These are phyloP conservation scores for Mimumesa dahlbomi DNA, from an alignment of 2,888 invertebrate genomes.

Conservation along the genomic window DNA sequence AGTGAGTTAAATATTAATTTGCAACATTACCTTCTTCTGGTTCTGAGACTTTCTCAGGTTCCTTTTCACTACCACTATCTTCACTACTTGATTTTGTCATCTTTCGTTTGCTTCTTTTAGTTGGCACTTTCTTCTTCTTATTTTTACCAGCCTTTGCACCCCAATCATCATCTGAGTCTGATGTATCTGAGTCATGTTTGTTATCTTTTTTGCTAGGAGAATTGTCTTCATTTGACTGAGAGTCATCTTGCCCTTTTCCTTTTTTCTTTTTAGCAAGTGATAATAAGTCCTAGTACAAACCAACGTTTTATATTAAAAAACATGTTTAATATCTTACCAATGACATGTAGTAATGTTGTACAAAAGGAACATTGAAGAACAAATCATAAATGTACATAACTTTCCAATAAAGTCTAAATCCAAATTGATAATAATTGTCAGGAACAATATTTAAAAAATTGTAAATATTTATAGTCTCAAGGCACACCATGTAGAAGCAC, in stretches of 20 bases:
- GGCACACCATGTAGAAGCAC: not conserved
- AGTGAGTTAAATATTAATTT: not conserved
- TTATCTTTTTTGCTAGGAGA: conserved; percentile 70
- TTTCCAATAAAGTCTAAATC: too few species aligned
- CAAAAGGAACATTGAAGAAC: not conserved
- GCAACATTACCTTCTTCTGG: conserved; percentile 88
- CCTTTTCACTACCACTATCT: conserved; percentile 79
- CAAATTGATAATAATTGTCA: not conserved
- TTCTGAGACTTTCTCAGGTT: conserved; percentile 85
- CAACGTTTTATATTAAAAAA: conserved; percentile 14
- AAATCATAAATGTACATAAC: not conserved
- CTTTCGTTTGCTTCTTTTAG: conserved; percentile 79
- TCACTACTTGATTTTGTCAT: conserved; percentile 80
- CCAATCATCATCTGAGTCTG: conserved; percentile 82
- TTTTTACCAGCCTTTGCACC: conserved; percentile 78
- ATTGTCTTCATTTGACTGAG: conserved; percentile 74
- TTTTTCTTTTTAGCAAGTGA: conserved; percentile 91
- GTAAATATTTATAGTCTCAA: not conserved
- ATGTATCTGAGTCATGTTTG: conserved; percentile 81
- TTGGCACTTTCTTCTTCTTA: conserved; percentile 78
- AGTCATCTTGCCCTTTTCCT: conserved; percentile 79
- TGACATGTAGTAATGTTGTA: not conserved
- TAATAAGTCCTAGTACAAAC: conserved; percentile 85
- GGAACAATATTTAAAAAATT: not conserved
- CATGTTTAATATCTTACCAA: not conserved